Evolutionary conservation across 2,888 invertebrate genomes (phyloP).

Genomic region (Drosophila longiperda): DNA sequence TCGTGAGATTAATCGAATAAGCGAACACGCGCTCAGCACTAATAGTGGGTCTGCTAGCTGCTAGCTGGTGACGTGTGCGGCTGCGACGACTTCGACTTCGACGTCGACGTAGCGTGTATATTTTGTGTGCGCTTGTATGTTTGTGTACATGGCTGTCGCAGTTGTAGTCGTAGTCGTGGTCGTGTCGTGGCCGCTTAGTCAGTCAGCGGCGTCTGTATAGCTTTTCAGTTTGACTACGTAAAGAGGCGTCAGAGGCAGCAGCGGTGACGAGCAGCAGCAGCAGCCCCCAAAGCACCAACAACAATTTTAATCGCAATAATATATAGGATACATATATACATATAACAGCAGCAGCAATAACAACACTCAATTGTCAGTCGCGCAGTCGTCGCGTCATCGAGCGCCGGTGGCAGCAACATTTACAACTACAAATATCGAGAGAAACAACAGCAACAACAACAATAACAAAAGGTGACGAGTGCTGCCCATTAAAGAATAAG

Average conservation of each 20-base stretch:
- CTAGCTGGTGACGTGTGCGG: slow-evolving; percentile 53
- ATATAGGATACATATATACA: not conserved
- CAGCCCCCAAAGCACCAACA: slow-evolving; percentile 36
- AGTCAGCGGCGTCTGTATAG: slow-evolving; percentile 71
- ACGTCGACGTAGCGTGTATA: slow-evolving; percentile 30
- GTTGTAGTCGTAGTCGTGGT: slow-evolving; percentile 40
- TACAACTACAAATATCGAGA: slow-evolving; percentile 8
- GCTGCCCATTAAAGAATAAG: slow-evolving; percentile 43
- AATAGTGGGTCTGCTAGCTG: slow-evolving; percentile 7
- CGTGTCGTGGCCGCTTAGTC: slow-evolving; percentile 70
- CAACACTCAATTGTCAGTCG: slow-evolving; percentile 46
- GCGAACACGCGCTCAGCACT: slow-evolving; percentile 42
- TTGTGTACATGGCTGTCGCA: slow-evolving; percentile 31
- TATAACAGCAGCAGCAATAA: slow-evolving; percentile 13
- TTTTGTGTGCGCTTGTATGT: not conserved
- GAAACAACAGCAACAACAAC: slow-evolving; percentile 23
- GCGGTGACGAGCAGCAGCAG: slow-evolving; percentile 34
- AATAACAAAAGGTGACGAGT: slow-evolving; percentile 66
- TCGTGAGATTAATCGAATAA: slow-evolving; percentile 29
- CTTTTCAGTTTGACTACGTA: slow-evolving; percentile 73
- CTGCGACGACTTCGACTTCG: slow-evolving; percentile 52
- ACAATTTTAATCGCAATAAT: slow-evolving; percentile 26
- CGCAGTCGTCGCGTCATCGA: slow-evolving; percentile 60
- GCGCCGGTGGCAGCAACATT: slow-evolving; percentile 37
- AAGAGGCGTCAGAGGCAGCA: slow-evolving; percentile 66